Evolutionary conservation across 2,797 vertebrate genomes (phyloP).

Genomic region (Clarias pachynema): DNA sequence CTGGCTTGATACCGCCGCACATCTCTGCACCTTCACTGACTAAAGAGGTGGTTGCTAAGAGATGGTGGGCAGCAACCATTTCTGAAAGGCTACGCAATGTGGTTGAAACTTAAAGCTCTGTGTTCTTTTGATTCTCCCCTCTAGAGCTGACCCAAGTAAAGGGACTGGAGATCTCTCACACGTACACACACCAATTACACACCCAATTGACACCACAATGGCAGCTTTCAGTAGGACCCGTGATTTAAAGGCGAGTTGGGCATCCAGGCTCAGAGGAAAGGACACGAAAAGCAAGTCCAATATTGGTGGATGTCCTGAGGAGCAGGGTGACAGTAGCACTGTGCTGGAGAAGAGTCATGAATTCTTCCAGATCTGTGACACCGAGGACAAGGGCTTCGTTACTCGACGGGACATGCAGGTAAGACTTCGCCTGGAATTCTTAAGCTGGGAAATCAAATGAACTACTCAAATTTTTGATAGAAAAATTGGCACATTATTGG

Average conservation of each 20-base stretch:
- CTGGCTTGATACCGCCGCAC: conserved; percentile 23
- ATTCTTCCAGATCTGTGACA: conserved; percentile 92
- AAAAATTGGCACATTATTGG: not conserved
- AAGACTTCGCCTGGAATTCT: conserved; percentile 39
- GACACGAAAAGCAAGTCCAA: conserved; percentile 40
- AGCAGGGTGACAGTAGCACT: conserved; percentile 58
- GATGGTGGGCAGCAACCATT: conserved; percentile 66
- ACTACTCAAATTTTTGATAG: not conserved
- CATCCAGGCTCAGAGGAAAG: conserved; percentile 36
- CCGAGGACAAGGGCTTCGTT: conserved; percentile 89
- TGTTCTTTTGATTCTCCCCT: conserved; percentile 52
- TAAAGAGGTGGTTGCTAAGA: conserved; percentile 81
- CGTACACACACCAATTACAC: conserved; percentile 11
- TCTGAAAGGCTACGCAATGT: conserved; percentile 67
- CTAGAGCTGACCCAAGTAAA: conserved; percentile 65
- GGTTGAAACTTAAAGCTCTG: conserved; percentile 63
- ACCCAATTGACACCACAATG: conserved; percentile 62
- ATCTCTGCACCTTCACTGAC: conserved; percentile 64
- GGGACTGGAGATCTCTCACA: conserved; percentile 21
- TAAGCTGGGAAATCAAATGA: not conserved
- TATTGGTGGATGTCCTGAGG: conserved; percentile 35
- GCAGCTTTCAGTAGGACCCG: conserved; percentile 61
- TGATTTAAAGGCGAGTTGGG: conserved; percentile 36
- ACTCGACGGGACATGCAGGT: conserved; percentile 89
- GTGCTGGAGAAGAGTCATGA: conserved; percentile 84